phyloP scores from a whole-genome alignment of 2,797 vertebrate genomes.

The Erethizon dorsatum region DNA sequence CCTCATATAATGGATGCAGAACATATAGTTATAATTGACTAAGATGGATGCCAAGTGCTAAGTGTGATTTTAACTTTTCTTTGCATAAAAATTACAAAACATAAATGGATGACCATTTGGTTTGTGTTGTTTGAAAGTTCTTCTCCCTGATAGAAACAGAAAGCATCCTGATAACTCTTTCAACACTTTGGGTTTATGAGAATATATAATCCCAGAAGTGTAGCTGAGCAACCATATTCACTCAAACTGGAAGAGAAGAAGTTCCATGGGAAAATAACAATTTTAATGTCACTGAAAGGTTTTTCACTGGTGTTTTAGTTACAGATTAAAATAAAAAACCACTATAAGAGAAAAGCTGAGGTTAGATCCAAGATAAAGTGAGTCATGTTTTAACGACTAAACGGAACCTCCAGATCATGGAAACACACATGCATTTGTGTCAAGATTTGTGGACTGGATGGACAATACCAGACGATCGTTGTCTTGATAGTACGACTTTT shows the following conservation, averaged over 20 bases:
- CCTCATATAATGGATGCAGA: background rate
- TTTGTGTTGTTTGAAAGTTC: constrained; percentile 54
- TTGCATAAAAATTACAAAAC: constrained; percentile 28
- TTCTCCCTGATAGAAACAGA: constrained; percentile 35
- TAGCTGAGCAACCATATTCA: constrained; percentile 69
- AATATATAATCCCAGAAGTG: constrained; percentile 13
- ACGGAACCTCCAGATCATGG: constrained; percentile 69
- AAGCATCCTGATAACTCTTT: constrained; percentile 42
- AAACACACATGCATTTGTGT: constrained; percentile 84
- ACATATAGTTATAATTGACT: background rate
- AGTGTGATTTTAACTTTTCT: background rate
- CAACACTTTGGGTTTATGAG: background rate
- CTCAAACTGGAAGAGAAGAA: constrained; percentile 78
- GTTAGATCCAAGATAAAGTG: constrained; percentile 83
- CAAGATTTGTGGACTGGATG: constrained; percentile 79
- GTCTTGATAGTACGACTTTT: constrained; percentile 12
- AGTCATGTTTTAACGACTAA: constrained; percentile 85
- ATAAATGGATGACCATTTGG: constrained; percentile 32
- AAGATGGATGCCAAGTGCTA: background rate
- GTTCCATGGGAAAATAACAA: constrained; percentile 84
- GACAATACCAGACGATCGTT: background rate
- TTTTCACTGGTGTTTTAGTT: constrained; percentile 81
- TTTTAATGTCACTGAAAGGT: constrained; percentile 77
- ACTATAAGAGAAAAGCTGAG: constrained; percentile 82
- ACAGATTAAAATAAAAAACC: constrained; percentile 72